Conservation (phyloP, 2,888 invertebrate species). For the Endomychus coccineus region DNA sequence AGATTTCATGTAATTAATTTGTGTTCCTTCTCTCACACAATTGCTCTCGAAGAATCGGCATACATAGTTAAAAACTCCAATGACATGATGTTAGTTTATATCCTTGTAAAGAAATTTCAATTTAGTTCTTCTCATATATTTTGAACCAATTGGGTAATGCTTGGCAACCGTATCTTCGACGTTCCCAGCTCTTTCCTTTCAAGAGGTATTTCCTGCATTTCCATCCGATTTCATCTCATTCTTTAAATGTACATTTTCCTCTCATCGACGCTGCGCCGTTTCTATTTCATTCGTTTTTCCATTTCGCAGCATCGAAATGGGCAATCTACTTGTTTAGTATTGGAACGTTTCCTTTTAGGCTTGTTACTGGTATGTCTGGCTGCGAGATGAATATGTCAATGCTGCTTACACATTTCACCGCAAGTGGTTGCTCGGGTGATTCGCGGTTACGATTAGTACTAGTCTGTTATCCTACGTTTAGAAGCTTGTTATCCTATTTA, state of each 20-base stretch:
- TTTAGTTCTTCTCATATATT: conserved; percentile 28
- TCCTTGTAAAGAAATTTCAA: conserved; percentile 29
- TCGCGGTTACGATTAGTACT: no score
- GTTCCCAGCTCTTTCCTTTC: conserved; percentile 18
- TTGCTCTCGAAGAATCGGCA: conserved; percentile 2
- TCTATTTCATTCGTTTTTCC: conserved; percentile 24
- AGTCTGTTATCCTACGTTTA: no score
- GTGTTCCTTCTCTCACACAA: no score
- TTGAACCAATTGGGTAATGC: conserved; percentile 22
- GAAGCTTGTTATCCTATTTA: no score
- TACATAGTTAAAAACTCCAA: conserved; percentile 21
- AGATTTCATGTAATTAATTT: no score
- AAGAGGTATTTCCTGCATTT: conserved; percentile 23
- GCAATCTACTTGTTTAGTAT: conserved; percentile 26
- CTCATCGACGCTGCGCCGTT: conserved; percentile 19
- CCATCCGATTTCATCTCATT: conserved; percentile 28
- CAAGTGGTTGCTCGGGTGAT: no score
- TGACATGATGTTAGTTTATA: conserved; percentile 27
- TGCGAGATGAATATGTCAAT: no score
- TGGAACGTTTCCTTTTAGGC: conserved; percentile 17
- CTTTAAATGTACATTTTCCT: conserved; percentile 25
- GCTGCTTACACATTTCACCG: no score
- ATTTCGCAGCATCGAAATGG: conserved; percentile 24
- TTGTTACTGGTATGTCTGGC: no score
- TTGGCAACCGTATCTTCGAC: conserved; percentile 22